A percentile compares a stretch with the other conserved stretches of the same genome.
These are phyloP conservation scores for Armadillidium nasatum DNA, from an alignment of 1,140 invertebrate genomes.

Conservation along the genomic window DNA sequence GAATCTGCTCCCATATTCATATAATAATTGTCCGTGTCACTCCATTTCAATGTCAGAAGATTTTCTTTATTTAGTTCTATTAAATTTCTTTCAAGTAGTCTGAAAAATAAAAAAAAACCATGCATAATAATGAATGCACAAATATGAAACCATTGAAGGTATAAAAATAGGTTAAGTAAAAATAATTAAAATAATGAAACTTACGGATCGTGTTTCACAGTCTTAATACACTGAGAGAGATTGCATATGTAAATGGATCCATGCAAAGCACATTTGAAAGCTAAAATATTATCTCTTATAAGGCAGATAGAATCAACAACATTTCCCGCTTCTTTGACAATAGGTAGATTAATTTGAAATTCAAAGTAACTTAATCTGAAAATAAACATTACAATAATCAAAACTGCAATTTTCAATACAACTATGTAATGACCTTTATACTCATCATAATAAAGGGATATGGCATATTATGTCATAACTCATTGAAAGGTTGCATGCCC, in stretches of 20 bases:
- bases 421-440: no score
- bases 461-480: no score
- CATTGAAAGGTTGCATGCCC: no score
- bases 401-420: no score
- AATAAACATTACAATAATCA: not conserved
- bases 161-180: not conserved
- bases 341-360: conserved; percentile 24
- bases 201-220: not conserved
- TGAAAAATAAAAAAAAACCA: conserved; percentile 42
- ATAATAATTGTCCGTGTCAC: conserved; percentile 53
- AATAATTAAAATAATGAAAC: not conserved
- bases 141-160: conserved; percentile 17
- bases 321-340: conserved; percentile 29
- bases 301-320: conserved; percentile 28
- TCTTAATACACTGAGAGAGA: not conserved
- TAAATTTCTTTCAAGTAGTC: not conserved
- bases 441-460: no score
- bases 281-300: conserved; percentile 18
- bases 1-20: conserved; percentile 51
- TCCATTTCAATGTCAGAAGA: conserved; percentile 50
- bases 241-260: conserved; percentile 18
- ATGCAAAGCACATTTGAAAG: conserved; percentile 21
- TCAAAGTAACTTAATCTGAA: conserved; percentile 25
- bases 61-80: conserved; percentile 37
- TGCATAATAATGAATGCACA: conserved; percentile 13